Percentiles rank a stretch among this genome's conserved stretches.
Evolutionary conservation across 2,888 invertebrate genomes (phyloP).

Genomic region (Nemapogon koenigi): DNA sequence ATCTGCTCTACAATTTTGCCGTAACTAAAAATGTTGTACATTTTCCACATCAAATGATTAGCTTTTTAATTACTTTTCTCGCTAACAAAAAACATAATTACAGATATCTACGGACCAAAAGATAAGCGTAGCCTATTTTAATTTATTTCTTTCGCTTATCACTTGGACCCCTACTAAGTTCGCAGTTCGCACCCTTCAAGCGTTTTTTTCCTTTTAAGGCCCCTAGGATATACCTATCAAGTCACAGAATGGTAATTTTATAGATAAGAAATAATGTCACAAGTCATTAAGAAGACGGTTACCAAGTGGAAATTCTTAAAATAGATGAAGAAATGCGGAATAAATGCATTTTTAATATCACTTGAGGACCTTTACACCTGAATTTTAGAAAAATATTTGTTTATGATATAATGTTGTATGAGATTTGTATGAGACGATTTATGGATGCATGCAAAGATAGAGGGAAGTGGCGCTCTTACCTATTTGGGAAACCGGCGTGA

Average conservation of each 20-base stretch:
- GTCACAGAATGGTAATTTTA: constrained; percentile 34
- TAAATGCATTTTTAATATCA: constrained; percentile 49
- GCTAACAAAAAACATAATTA: constrained; percentile 52
- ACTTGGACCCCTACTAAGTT: constrained; percentile 36
- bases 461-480: no score
- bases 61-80: constrained; percentile 33
- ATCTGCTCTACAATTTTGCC: no score
- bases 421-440: no score
- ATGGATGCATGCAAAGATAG: no score
- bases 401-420: no score
- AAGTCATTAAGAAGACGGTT: constrained; percentile 44
- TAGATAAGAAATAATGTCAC: constrained; percentile 53
- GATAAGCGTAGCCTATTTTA: constrained; percentile 30
- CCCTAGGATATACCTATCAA: constrained; percentile 40
- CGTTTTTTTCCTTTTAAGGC: constrained; percentile 31
- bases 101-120: constrained; percentile 45
- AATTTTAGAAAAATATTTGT: no score
- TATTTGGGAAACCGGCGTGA: no score
- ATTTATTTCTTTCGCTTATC: constrained; percentile 52
- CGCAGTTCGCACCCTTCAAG: constrained; percentile 40
- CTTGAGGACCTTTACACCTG: no score
- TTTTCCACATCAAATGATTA: constrained; percentile 42
- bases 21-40: no score
- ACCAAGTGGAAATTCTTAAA: background rate
- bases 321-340: constrained; percentile 24